These are phyloP conservation scores for Teleogryllus occipitalis DNA, from an alignment of 1,140 invertebrate genomes.

Conservation along the genomic window DNA sequence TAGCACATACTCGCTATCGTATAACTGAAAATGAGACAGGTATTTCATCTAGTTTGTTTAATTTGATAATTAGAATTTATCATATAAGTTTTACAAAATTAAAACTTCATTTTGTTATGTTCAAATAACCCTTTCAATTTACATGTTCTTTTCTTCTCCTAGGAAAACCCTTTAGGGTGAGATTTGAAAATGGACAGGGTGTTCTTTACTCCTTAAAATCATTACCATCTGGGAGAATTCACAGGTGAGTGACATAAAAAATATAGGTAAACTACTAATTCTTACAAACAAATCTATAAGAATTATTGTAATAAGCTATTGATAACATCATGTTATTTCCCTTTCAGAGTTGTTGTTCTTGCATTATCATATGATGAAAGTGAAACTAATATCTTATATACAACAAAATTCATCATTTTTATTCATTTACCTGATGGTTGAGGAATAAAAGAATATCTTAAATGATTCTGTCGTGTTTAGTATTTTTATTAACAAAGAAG, in stretches of 20 bases:
- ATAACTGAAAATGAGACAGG: slow-evolving; percentile 20
- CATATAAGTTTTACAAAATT: background rate
- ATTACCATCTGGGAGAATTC: slow-evolving; percentile 11
- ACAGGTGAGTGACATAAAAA: slow-evolving; percentile 11
- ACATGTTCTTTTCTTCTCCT: background rate
- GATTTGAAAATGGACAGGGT: slow-evolving; percentile 20
- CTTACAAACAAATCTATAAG: background rate
- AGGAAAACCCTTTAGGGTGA: slow-evolving; percentile 21
- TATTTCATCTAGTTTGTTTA: background rate
- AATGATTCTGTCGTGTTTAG: too few species aligned
- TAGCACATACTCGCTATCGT: slow-evolving; percentile 12
- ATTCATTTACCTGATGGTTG: slow-evolving; percentile 13
- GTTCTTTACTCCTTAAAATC: slow-evolving; percentile 16
- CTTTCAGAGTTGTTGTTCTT: slow-evolving; percentile 15
- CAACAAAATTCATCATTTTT: slow-evolving; percentile 18
- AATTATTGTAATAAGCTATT: background rate
- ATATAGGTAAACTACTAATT: background rate
- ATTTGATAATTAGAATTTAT: background rate
- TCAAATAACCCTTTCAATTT: background rate
- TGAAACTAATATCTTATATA: slow-evolving; percentile 16
- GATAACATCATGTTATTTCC: background rate
- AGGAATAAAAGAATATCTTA: background rate
- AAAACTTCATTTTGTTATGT: background rate
- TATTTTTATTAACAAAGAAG: too few species aligned
- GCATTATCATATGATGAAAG: slow-evolving; percentile 20